Evolutionary conservation across 1,140 invertebrate genomes (phyloP), one percentile per base, ranked within the genome.

Genomic region (Ceratosolen solmsi): DNA sequence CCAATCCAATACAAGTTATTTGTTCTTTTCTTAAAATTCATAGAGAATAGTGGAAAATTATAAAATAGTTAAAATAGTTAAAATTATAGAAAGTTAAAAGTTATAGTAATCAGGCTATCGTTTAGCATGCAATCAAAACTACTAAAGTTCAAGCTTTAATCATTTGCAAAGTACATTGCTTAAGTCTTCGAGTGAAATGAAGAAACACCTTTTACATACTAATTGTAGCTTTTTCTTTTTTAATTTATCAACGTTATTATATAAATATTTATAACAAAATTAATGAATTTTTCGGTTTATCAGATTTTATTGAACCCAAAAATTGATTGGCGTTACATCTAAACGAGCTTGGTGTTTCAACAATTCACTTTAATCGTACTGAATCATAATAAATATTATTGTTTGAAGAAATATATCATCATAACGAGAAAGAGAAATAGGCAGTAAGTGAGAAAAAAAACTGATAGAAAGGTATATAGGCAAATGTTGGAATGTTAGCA

Each of bases 21-120:
- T 30, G 13, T 82, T 82, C 65, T 75, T 71, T 68, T 83, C 60
- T 72, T 74, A 7, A 2, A 71, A 4, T 77, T 1, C 51, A 36
- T 17, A 30, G 1, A 73, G 49, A 72, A 72, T 17, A 0, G 13
- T 58, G 58, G 5, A 33, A 65, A 77, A 46, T 2, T 36, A 74
- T 15, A 1, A 13, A 22, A 54, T n/a, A n/a, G n/a, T n/a, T n/a
- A n/a, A n/a, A n/a, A n/a, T n/a, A n/a, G n/a, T 5, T 25, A 54
- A 74, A 58, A 56, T 36, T 33, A 56, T 15, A 71, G 22, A 56
- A 72, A 51, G 41, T 72, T 46, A 15, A n/a, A n/a, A n/a, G n/a
- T n/a, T n/a, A n/a, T n/a, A 60, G 17, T 30, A 30, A 71, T 9
- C 51, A 79, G 46, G 27, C 51, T 71, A 36, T 9, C 72, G 30